Conservation (phyloP, 2,888 invertebrate species). For the Chorisops tibialis region DNA sequence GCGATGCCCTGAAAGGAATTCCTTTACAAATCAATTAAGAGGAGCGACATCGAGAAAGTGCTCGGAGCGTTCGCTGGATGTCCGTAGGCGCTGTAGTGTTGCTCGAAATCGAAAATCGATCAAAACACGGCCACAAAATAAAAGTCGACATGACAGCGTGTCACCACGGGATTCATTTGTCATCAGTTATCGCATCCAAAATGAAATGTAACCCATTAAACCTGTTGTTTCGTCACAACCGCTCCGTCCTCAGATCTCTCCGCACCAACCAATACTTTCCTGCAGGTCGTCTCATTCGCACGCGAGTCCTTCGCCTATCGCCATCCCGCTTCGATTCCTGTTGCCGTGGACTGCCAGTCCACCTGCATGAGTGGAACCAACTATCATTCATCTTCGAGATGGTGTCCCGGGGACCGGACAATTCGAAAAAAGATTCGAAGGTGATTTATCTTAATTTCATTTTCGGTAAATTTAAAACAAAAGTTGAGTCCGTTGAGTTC, state of each 20-base stretch:
- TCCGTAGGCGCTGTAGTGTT: background rate
- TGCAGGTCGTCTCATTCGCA: too few species aligned
- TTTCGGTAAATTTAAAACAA: conserved; percentile 10
- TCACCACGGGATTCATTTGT: conserved; percentile 32
- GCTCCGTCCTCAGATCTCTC: conserved; percentile 16
- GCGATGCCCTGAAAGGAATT: conserved; percentile 29
- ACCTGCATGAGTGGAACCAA: too few species aligned
- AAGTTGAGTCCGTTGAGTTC: background rate
- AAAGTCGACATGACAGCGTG: conserved; percentile 29
- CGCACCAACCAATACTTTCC: too few species aligned
- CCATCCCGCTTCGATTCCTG: too few species aligned
- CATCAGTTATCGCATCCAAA: conserved; percentile 29
- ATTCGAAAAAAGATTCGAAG: background rate
- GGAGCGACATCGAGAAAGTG: conserved; percentile 17
- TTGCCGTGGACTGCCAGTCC: too few species aligned
- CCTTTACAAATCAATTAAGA: conserved; percentile 34
- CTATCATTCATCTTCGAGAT: too few species aligned
- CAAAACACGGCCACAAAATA: conserved; percentile 23
- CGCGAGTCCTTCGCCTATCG: too few species aligned
- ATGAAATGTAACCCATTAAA: conserved; percentile 33
- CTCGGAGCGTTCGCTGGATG: background rate
- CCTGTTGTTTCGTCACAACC: conserved; percentile 28
- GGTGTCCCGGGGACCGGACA: too few species aligned
- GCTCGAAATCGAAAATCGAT: conserved; percentile 21
- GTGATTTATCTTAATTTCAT: conserved; percentile 14